Evolutionary conservation across 2,113 vertebrate species (phyloP).

Genomic region (Leucoraja erinaceus): DNA sequence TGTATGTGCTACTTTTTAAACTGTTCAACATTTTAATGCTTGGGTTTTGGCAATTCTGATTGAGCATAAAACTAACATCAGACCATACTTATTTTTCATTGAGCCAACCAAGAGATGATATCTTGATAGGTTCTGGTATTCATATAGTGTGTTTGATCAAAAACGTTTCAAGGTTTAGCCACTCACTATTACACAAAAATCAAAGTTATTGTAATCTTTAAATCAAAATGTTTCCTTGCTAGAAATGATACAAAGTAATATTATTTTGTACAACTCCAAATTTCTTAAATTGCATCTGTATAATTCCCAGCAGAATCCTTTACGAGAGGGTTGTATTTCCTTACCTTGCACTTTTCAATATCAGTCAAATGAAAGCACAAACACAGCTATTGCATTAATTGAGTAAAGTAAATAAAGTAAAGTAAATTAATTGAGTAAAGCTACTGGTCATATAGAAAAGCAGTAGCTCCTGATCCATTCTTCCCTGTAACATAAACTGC

Average conservation of each 20-base stretch:
- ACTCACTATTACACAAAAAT: neutral
- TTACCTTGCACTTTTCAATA: neutral
- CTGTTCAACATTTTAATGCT: neutral
- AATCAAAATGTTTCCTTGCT: too few relatives aligned
- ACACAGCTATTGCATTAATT: neutral
- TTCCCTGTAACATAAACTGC: neutral
- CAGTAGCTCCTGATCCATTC: neutral
- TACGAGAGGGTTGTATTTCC: neutral
- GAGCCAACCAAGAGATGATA: neutral
- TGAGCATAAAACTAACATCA: neutral
- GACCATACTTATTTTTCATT: neutral
- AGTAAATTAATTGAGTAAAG: too few relatives aligned
- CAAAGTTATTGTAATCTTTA: too few relatives aligned
- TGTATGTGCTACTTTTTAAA: neutral
- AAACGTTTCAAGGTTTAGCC: neutral
- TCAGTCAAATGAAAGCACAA: neutral
- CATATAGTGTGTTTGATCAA: neutral
- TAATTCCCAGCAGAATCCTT: neutral
- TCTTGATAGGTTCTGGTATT: neutral
- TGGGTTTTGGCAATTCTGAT: neutral
- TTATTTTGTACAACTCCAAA: neutral
- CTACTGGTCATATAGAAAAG: neutral
- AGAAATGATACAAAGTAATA: too few relatives aligned
- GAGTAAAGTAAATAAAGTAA: neutral
- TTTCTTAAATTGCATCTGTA: neutral